A percentile compares a stretch with the other conserved stretches of the same genome.
Evolutionary conservation across 2,888 invertebrate species (phyloP).

Genomic region (Zygaena filipendulae): DNA sequence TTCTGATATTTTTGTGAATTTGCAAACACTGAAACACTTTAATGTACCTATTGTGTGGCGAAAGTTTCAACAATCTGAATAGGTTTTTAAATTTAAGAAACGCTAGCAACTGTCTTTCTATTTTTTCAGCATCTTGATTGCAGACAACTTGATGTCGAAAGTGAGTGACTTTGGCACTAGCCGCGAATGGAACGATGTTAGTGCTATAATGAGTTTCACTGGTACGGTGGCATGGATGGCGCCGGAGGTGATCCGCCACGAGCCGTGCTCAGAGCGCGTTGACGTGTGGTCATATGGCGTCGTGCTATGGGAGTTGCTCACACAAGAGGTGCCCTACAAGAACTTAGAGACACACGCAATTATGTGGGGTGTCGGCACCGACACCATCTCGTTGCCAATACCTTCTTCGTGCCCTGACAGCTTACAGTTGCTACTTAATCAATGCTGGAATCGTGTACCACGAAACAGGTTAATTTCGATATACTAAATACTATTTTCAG

Average conservation of each 20-base stretch:
- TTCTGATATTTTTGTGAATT: too few species aligned
- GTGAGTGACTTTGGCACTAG: slow-evolving; percentile 99
- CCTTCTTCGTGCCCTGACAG: slow-evolving; percentile 91
- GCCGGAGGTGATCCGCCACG: slow-evolving; percentile 96
- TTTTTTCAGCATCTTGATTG: slow-evolving; percentile 80
- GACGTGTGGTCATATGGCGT: slow-evolving; percentile 99
- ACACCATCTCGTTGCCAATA: slow-evolving; percentile 90
- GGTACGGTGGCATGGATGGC: slow-evolving; percentile 99
- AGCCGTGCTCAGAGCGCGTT: slow-evolving; percentile 96
- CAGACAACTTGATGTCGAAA: slow-evolving; percentile 84
- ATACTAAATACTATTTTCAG: not conserved
- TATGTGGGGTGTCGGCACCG: slow-evolving; percentile 98
- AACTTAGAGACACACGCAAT: slow-evolving; percentile 92
- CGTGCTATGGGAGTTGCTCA: slow-evolving; percentile 97
- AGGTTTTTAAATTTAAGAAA: too few species aligned
- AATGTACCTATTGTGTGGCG: too few species aligned
- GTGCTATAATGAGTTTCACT: slow-evolving; percentile 96
- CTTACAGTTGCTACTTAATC: slow-evolving; percentile 86
- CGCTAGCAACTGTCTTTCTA: slow-evolving; percentile 2
- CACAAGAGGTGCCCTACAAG: slow-evolving; percentile 73
- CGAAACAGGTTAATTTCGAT: slow-evolving; percentile 76
- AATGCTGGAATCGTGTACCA: slow-evolving; percentile 93
- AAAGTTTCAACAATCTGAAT: too few species aligned
- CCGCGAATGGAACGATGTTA: slow-evolving; percentile 93
- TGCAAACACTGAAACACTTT: too few species aligned